Percentiles rank a stretch among this genome's conserved stretches.
Conservation (phyloP, 1,140 invertebrate species). For the Zaprionus davidi region DNA sequence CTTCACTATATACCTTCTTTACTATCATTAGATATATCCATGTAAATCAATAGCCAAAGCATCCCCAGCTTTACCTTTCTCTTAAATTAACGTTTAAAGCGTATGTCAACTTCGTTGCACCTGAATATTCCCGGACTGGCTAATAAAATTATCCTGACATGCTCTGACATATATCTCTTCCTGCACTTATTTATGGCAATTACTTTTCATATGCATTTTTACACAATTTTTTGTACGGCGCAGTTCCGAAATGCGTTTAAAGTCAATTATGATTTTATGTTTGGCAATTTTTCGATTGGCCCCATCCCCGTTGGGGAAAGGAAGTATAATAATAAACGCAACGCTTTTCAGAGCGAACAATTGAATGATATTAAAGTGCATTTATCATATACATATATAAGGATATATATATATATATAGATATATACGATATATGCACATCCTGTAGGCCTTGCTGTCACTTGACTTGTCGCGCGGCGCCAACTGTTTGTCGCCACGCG, state of each 20-base stretch:
- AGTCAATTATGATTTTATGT: conserved; percentile 23
- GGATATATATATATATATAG: not conserved
- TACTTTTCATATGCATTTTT: conserved; percentile 59
- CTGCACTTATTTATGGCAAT: conserved; percentile 64
- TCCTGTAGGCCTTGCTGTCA: conserved; percentile 46
- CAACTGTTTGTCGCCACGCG: conserved; percentile 59
- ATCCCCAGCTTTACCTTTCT: too few species aligned
- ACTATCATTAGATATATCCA: too few species aligned
- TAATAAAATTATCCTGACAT: conserved; percentile 55
- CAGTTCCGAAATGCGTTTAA: conserved; percentile 19
- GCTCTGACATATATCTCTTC: conserved; percentile 43
- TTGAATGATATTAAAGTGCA: conserved; percentile 53
- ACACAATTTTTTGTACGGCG: conserved; percentile 28
- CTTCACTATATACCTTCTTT: too few species aligned
- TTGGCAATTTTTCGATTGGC: not conserved
- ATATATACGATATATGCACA: not conserved
- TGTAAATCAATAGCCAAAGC: too few species aligned
- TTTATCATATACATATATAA: conserved; percentile 5
- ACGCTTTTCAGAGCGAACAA: conserved; percentile 49
- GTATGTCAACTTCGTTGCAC: conserved; percentile 2
- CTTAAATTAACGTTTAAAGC: not conserved
- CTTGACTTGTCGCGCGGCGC: conserved; percentile 56
- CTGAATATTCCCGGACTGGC: not conserved
- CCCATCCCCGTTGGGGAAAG: not conserved
- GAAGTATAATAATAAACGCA: conserved; percentile 58